Evolutionary conservation across 1,140 invertebrate species (phyloP), one percentile per base, ranked within the genome.

Genomic region (Drusus annulatus): DNA sequence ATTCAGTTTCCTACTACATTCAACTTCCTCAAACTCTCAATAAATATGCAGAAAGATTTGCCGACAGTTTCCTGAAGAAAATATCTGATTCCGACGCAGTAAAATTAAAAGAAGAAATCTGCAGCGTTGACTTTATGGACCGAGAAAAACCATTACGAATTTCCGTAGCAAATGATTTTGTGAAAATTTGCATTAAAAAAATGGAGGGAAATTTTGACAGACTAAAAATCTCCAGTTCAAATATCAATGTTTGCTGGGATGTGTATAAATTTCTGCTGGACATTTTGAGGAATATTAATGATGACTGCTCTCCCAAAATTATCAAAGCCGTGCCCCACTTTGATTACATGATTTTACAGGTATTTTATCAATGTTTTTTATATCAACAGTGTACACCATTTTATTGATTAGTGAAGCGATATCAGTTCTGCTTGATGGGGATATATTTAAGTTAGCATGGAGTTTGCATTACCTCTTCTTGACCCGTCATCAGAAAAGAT

Each of bases 341-440:
- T 16, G 71, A 74, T 54, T 74, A 56, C 52, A 74, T 74, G 71
- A 74, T 74, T 56, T 56, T 74, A 28, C 50, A 74, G 71, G 71
- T 74, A 74, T 56, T 25, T 56, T 23, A 54, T n/a, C 5, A 56
- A 10, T 52, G 0, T 54, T 56, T 74, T 25, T 54, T 25, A 25
- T 19, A n/a, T n/a, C n/a, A n/a, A n/a, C 58, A 4, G n/a, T 36
- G 31, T 6, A 28, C 31, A 36, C 31, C 7, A 36, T 36, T 36
- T 36, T 36, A 6, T 28, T n/a, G n/a, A n/a, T n/a, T n/a, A n/a
- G n/a, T n/a, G n/a, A n/a, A n/a, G n/a, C n/a, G n/a, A n/a, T n/a
- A n/a, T n/a, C 28, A 28, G 28, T 28, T 28, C 28, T 28, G 28
- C 28, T 28, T 28, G 28, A 28, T 28, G 28, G 28, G 28, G 28